phyloP scores from a whole-genome alignment of 2,888 invertebrate genomes.

The Pegoplata infirma region DNA sequence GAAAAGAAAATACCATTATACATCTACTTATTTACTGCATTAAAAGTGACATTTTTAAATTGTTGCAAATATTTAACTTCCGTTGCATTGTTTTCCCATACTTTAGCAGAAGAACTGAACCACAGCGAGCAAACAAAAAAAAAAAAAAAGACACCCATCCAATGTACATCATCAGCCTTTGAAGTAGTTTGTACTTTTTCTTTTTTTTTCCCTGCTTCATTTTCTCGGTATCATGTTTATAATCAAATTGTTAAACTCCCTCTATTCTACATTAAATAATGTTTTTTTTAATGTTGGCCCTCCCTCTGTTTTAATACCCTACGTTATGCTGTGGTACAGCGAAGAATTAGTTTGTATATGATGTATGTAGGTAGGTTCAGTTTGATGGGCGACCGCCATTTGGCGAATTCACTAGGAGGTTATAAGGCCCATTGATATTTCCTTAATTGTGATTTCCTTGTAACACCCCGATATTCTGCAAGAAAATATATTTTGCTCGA shows the following conservation, averaged over 20 bases:
- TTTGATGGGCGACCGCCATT: no score
- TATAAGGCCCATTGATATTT: no score
- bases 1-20: not conserved
- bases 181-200: no score
- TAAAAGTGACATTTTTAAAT: not conserved
- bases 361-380: no score
- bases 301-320: not conserved
- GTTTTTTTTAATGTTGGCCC: conserved; percentile 9
- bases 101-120: not conserved
- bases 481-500: no score
- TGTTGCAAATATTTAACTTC: not conserved
- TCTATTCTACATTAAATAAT: conserved; percentile 31
- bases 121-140: not conserved
- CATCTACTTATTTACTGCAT: not conserved
- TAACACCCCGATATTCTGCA: no score
- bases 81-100: not conserved
- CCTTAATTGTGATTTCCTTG: no score
- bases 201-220: not conserved
- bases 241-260: conserved; percentile 40
- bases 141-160: not conserved
- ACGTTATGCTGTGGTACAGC: no score
- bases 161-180: not conserved
- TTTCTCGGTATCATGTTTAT: conserved; percentile 20
- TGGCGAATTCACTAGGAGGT: no score
- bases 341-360: no score